Conservation (phyloP, 2,797 vertebrate species). For the Lindbergichthys nudifrons region DNA sequence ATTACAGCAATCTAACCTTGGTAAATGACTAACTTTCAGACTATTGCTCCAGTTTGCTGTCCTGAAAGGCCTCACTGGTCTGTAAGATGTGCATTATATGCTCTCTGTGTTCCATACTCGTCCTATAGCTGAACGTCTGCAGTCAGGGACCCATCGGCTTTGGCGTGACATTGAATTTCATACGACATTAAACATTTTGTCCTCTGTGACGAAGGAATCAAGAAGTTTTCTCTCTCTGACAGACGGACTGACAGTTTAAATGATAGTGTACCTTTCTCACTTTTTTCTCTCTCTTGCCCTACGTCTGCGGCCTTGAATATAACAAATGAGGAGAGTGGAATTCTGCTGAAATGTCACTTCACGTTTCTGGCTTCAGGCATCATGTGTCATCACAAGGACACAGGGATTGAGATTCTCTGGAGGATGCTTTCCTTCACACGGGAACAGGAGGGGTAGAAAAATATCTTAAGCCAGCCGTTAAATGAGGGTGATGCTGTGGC, state of each 20-base stretch:
- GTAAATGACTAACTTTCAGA: too few relatives aligned
- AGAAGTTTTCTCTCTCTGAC: conserved; percentile 50
- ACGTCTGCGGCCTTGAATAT: conserved; percentile 55
- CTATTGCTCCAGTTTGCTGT: background rate
- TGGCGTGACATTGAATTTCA: conserved; percentile 72
- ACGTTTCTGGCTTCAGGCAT: conserved; percentile 40
- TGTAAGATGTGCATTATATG: conserved; percentile 47
- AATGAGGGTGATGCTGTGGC: background rate
- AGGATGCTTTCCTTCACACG: conserved; percentile 21
- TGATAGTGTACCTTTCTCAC: conserved; percentile 59
- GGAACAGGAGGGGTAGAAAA: background rate
- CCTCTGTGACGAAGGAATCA: conserved; percentile 51
- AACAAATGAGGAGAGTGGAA: conserved; percentile 56
- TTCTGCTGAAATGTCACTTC: conserved; percentile 63
- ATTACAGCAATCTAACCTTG: too few relatives aligned
- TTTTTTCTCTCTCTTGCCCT: conserved; percentile 37
- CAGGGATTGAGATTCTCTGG: conserved; percentile 30
- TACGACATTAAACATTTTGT: conserved; percentile 73
- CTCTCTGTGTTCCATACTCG: conserved; percentile 26
- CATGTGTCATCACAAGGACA: conserved; percentile 70
- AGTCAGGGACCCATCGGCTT: conserved; percentile 44
- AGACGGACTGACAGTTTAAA: conserved; percentile 65
- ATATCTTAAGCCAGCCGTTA: background rate
- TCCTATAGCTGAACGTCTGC: conserved; percentile 49
- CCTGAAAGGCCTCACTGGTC: conserved; percentile 12